Conservation (phyloP, 1,140 invertebrate genomes). For the Ptiloglossa arizonensis region DNA sequence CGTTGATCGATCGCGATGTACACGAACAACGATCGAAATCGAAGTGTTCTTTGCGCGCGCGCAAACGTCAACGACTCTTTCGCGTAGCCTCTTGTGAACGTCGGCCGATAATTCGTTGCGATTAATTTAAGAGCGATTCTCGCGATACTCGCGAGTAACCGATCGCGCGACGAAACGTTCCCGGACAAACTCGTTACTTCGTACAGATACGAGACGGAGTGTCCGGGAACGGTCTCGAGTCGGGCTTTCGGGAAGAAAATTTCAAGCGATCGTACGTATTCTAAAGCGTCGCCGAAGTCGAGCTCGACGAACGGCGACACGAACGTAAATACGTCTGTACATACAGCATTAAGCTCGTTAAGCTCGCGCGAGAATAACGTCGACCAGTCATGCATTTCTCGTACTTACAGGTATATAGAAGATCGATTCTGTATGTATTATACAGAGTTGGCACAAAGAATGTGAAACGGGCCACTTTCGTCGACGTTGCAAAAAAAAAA, state of each 20-base stretch:
- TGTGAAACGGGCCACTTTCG: not conserved
- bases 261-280: not conserved
- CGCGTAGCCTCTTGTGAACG: not conserved
- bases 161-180: not conserved
- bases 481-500: not conserved
- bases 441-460: conserved; percentile 65
- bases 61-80: not conserved
- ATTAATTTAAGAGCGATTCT: not conserved
- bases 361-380: conserved; percentile 43
- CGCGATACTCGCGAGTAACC: conserved; percentile 1
- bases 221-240: not conserved
- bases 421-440: conserved; percentile 53
- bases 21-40: conserved; percentile 2
- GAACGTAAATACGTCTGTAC: conserved; percentile 53
- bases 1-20: too few species aligned
- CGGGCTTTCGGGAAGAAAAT: not conserved
- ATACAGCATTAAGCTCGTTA: conserved; percentile 54
- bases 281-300: not conserved
- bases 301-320: conserved; percentile 15
- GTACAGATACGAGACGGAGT: not conserved
- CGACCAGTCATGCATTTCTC: conserved; percentile 61
- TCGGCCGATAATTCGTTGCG: not conserved
- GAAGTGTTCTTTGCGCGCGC: not conserved
- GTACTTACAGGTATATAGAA: conserved; percentile 38
- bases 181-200: not conserved